Evolutionary conservation across 2,888 invertebrate genomes (phyloP).

Genomic region (Mythimna vitellina): DNA sequence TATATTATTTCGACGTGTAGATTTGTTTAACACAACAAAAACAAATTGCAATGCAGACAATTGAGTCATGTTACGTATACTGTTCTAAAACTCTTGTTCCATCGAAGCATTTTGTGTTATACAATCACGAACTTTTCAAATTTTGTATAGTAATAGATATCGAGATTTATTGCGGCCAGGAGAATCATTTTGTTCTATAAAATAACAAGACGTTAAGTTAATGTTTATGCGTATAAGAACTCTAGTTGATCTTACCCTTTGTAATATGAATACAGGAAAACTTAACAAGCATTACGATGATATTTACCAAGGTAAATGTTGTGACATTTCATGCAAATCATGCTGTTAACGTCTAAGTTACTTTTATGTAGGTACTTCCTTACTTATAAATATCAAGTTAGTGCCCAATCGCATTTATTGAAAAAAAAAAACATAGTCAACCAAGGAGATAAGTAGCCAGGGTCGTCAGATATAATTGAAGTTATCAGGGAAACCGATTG

Average conservation of each 20-base stretch:
- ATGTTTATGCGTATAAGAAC: not conserved
- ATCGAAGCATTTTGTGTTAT: conserved; percentile 18
- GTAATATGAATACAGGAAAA: not conserved
- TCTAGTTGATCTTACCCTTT: not conserved
- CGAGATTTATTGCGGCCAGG: conserved; percentile 8
- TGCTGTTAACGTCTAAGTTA: conserved; percentile 20
- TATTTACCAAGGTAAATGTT: conserved; percentile 28
- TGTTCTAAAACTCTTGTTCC: not conserved
- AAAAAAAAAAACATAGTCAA: not conserved
- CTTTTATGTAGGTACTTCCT: conserved; percentile 10
- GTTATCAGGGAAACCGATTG: too few relatives aligned
- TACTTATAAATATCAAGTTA: conserved; percentile 24
- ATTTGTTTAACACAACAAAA: not conserved
- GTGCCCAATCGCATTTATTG: not conserved
- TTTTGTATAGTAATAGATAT: conserved; percentile 16
- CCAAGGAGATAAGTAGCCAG: too few relatives aligned
- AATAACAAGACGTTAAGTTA: not conserved
- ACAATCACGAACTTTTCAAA: conserved; percentile 37
- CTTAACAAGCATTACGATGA: not conserved
- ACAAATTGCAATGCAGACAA: conserved; percentile 3
- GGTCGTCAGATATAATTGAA: too few relatives aligned
- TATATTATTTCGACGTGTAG: not conserved
- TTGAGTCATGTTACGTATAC: not conserved
- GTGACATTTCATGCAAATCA: conserved; percentile 31
- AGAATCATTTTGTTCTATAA: conserved; percentile 21